These are phyloP conservation scores for Cichlasoma orientale DNA, from an alignment of 2,797 vertebrate genomes.

Conservation along the genomic window DNA sequence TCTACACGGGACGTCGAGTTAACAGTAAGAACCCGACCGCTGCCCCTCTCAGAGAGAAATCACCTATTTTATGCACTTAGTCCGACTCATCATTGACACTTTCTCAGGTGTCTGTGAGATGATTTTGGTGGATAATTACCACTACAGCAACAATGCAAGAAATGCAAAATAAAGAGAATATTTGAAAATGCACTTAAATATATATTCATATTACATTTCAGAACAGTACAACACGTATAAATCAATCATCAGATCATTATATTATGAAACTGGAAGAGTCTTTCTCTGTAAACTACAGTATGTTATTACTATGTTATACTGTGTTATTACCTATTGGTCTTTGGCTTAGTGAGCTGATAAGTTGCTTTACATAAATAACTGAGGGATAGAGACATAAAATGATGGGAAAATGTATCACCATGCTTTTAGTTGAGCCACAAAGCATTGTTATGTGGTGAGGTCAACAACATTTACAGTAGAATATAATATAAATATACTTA, in stretches of 20 bases:
- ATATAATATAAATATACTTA: not conserved
- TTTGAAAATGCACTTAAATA: no score
- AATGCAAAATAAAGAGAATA: no score
- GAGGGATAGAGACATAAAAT: not conserved
- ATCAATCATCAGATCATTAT: not conserved
- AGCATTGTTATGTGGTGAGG: not conserved
- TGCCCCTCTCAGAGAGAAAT: not conserved
- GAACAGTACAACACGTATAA: not conserved
- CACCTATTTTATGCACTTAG: not conserved
- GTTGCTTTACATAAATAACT: not conserved
- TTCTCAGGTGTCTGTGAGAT: not conserved
- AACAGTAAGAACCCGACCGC: slow-evolving; percentile 75
- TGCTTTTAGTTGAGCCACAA: not conserved
- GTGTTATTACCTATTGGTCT: not conserved
- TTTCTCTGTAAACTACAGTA: not conserved
- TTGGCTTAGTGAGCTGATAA: not conserved
- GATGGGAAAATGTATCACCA: not conserved
- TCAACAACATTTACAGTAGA: not conserved
- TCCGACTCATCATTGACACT: not conserved
- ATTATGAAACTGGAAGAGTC: not conserved
- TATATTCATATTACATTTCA: not conserved
- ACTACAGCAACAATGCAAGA: not conserved
- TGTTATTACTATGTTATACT: not conserved
- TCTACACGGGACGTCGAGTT: slow-evolving; percentile 52
- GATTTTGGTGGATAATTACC: not conserved